Conservation (phyloP, 2,113 vertebrate species). For the Paralichthys olivaceus region DNA sequence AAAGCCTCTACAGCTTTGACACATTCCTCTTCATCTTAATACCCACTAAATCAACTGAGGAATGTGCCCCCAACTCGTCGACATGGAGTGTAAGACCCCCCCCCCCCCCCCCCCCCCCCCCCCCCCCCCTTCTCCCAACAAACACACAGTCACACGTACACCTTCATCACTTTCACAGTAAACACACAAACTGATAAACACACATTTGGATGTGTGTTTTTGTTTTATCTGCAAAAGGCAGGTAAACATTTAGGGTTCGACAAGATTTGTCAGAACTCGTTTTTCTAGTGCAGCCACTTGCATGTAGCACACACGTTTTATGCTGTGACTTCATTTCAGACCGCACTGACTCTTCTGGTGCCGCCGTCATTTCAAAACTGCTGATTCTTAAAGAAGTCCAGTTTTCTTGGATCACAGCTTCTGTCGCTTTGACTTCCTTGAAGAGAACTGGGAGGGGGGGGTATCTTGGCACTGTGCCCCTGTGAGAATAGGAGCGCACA, state of each 20-base stretch:
- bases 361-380: too few relatives aligned
- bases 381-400: too few relatives aligned
- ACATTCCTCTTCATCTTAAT: constrained; percentile 84
- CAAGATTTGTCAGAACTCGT: not conserved
- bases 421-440: not conserved
- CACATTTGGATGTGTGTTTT: constrained; percentile 10
- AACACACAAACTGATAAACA: constrained; percentile 24
- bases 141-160: constrained; percentile 19
- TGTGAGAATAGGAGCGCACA: constrained; percentile 11
- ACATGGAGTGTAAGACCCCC: constrained; percentile 51
- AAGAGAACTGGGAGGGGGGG: too few relatives aligned
- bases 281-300: not conserved
- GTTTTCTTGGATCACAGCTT: not conserved
- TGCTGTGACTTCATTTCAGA: too few relatives aligned
- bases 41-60: constrained; percentile 82
- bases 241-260: not conserved
- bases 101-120: not conserved
- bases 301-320: not conserved
- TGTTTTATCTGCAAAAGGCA: not conserved
- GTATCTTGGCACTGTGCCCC: constrained; percentile 27
- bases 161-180: constrained; percentile 40
- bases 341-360: too few relatives aligned
- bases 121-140: constrained; percentile 12
- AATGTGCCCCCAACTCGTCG: constrained; percentile 70
- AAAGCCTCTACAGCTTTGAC: constrained; percentile 75